Evolutionary conservation across 2,797 vertebrate genomes (phyloP).

Genomic region (Ptychadena robeensis): DNA sequence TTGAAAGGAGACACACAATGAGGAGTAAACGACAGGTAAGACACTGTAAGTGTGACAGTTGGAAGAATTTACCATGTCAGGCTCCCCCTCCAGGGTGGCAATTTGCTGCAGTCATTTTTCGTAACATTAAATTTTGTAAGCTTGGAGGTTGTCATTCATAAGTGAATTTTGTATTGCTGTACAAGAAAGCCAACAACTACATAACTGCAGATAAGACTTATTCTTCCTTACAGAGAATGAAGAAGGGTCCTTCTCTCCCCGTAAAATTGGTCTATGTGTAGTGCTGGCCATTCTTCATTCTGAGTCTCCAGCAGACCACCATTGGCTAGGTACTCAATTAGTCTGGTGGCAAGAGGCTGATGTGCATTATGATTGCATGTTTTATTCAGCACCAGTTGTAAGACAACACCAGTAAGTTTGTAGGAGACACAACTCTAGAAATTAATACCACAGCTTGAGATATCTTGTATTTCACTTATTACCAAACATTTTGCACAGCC

Average conservation of each 20-base stretch:
- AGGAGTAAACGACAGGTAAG: constrained; percentile 11
- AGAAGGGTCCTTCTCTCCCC: too few species aligned
- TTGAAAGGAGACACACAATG: not conserved
- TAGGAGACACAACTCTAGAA: not conserved
- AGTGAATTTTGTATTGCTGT: constrained; percentile 40
- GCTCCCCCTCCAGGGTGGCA: constrained; percentile 39
- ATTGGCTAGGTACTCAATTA: too few species aligned
- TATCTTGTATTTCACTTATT: too few species aligned
- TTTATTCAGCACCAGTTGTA: not conserved
- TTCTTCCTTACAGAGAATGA: not conserved
- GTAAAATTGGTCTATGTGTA: too few species aligned
- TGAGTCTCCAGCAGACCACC: too few species aligned
- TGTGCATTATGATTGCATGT: not conserved
- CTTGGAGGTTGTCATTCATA: constrained; percentile 20
- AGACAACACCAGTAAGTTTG: not conserved
- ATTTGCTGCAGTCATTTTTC: constrained; percentile 53
- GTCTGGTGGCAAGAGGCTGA: too few species aligned
- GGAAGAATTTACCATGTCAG: not conserved
- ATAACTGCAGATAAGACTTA: constrained; percentile 14
- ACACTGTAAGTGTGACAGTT: constrained; percentile 16
- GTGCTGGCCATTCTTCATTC: too few species aligned
- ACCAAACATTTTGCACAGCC: too few species aligned
- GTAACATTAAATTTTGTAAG: constrained; percentile 48
- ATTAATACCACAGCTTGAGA: too few species aligned
- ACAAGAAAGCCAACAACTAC: constrained; percentile 26